A percentile compares a stretch with the other conserved stretches of the same genome.
phyloP scores from a whole-genome alignment of 2,113 vertebrate species.

The Philantomba maxwellii region DNA sequence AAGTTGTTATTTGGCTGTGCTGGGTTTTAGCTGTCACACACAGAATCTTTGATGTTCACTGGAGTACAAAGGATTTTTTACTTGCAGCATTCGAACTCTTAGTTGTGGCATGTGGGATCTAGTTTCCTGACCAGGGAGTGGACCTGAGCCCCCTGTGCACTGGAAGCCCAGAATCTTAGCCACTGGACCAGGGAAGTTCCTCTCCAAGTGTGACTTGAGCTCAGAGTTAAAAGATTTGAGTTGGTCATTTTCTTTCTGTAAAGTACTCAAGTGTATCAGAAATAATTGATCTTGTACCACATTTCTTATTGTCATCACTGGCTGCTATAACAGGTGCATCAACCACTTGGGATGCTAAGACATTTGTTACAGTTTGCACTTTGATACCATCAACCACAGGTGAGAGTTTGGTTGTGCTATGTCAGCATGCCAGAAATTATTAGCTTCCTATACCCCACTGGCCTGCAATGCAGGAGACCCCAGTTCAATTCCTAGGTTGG shows the following conservation, averaged over 20 bases:
- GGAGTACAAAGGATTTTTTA: not conserved
- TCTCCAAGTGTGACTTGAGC: not conserved
- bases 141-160: not conserved
- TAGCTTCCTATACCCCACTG: not conserved
- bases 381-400: not conserved
- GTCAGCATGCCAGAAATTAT: not conserved
- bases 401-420: not conserved
- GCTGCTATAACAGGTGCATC: not conserved
- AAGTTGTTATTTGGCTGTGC: not conserved
- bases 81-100: not conserved
- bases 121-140: not conserved
- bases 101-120: not conserved
- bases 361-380: not conserved
- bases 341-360: not conserved
- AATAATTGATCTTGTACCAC: not conserved
- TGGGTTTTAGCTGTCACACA: not conserved
- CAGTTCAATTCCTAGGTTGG: not conserved
- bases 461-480: not conserved
- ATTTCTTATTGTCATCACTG: not conserved
- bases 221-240: not conserved
- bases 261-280: not conserved
- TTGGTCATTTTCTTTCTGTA: not conserved
- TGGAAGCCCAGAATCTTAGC: not conserved
- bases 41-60: not conserved
- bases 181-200: not conserved